Percentiles rank a stretch among this genome's conserved stretches.
Conservation (phyloP, 1,140 invertebrate genomes). For the Pectinophora gossypiella region DNA sequence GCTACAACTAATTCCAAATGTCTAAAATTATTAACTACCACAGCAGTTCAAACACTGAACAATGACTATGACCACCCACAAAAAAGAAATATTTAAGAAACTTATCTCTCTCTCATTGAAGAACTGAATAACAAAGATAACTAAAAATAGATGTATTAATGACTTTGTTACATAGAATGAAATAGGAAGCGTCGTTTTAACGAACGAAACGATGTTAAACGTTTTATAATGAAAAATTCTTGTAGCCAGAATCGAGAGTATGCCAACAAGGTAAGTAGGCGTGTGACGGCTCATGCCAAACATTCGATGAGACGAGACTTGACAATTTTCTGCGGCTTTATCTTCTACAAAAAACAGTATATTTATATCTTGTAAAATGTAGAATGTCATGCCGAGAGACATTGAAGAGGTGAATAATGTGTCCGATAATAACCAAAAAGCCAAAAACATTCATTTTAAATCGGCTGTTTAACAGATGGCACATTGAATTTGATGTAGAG, state of each 20-base stretch:
- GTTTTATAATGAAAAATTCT: conserved; percentile 27
- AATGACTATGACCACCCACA: background rate
- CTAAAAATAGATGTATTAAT: too few species aligned
- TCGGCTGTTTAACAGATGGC: too few species aligned
- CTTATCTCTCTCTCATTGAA: too few species aligned
- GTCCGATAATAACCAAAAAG: background rate
- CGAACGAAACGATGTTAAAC: too few species aligned
- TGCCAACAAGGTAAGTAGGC: conserved; percentile 43
- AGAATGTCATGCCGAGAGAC: background rate
- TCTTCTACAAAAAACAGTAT: conserved; percentile 24
- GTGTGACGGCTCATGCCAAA: conserved; percentile 45
- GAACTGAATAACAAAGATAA: too few species aligned
- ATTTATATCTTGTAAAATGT: conserved; percentile 18
- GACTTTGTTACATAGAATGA: too few species aligned
- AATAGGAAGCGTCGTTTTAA: too few species aligned
- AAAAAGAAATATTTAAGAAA: background rate
- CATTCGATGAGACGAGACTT: conserved; percentile 29
- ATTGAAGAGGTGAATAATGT: background rate
- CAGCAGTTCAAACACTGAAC: too few species aligned
- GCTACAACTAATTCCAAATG: too few species aligned
- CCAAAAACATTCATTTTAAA: too few species aligned
- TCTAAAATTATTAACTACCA: too few species aligned
- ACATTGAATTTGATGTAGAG: too few species aligned
- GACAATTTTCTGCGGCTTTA: conserved; percentile 30
- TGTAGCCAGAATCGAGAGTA: conserved; percentile 20